phyloP scores from a whole-genome alignment of 2,888 invertebrate genomes.

The Ctena decussata region DNA sequence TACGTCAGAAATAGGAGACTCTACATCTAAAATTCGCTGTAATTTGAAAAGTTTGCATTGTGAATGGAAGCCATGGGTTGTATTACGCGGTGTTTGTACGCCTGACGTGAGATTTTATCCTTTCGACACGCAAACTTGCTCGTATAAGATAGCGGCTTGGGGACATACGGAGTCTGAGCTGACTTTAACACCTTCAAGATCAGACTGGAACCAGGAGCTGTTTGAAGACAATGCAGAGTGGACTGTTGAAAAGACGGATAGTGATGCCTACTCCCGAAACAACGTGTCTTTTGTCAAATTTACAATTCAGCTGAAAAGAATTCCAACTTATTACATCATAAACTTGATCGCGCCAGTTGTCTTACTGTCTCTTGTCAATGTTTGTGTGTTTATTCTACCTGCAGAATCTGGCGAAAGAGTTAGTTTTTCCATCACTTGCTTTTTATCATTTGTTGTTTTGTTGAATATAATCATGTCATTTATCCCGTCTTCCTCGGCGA shows the following conservation, averaged over 20 bases:
- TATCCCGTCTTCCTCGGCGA: conserved; percentile 56
- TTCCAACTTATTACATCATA: conserved; percentile 55
- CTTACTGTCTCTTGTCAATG: conserved; percentile 56
- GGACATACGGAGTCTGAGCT: conserved; percentile 49
- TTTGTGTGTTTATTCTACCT: conserved; percentile 59
- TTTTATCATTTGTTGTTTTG: conserved; percentile 60
- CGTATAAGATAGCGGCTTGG: conserved; percentile 55
- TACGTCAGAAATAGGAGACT: too few relatives aligned
- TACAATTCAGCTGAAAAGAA: conserved; percentile 40
- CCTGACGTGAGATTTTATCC: conserved; percentile 62
- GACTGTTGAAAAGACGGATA: conserved; percentile 33
- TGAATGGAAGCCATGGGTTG: conserved; percentile 51
- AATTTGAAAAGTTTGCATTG: background rate
- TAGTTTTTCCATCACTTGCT: conserved; percentile 62
- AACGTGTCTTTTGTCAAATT: conserved; percentile 37
- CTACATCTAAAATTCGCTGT: conserved; percentile 52
- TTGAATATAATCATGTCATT: conserved; percentile 63
- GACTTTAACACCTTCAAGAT: conserved; percentile 3
- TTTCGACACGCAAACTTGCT: conserved; percentile 55
- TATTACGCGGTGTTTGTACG: conserved; percentile 49
- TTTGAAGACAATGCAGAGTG: conserved; percentile 46
- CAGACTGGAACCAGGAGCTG: conserved; percentile 40
- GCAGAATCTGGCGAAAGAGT: conserved; percentile 58
- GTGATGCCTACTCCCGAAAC: conserved; percentile 11
- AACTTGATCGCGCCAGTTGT: conserved; percentile 56